Percentiles rank a stretch among this genome's conserved stretches.
phyloP scores from a whole-genome alignment of 2,113 vertebrate genomes.

The Prunella himalayana region DNA sequence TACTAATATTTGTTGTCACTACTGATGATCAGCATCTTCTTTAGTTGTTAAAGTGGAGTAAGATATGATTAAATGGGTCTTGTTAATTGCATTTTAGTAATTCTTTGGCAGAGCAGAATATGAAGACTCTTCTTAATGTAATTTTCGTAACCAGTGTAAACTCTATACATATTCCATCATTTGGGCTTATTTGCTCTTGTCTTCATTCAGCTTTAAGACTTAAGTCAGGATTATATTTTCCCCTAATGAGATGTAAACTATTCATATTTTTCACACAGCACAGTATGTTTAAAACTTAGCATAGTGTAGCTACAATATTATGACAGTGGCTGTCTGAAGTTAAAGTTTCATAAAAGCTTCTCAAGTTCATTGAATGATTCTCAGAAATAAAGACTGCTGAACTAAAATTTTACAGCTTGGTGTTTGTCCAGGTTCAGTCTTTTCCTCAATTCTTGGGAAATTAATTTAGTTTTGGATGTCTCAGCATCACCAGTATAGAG shows the following conservation, averaged over 20 bases:
- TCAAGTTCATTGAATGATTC: neutral
- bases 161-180: neutral
- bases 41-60: neutral
- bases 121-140: neutral
- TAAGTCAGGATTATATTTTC: neutral
- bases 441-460: neutral
- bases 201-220: neutral
- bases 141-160: neutral
- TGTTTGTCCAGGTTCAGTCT: neutral
- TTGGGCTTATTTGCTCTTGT: neutral
- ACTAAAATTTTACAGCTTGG: neutral
- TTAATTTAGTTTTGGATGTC: neutral
- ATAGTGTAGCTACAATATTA: constrained; percentile 37
- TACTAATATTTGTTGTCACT: neutral
- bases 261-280: constrained; percentile 8
- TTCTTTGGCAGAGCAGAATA: neutral
- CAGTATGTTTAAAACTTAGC: constrained; percentile 4
- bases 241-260: constrained; percentile 11
- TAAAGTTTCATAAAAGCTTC: neutral
- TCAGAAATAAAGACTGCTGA: neutral
- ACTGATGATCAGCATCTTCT: neutral
- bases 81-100: neutral
- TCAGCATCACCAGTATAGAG: neutral
- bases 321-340: constrained; percentile 40
- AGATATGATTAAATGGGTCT: neutral